phyloP scores from a whole-genome alignment of 2,888 invertebrate genomes.

The Eledone cirrhosa region DNA sequence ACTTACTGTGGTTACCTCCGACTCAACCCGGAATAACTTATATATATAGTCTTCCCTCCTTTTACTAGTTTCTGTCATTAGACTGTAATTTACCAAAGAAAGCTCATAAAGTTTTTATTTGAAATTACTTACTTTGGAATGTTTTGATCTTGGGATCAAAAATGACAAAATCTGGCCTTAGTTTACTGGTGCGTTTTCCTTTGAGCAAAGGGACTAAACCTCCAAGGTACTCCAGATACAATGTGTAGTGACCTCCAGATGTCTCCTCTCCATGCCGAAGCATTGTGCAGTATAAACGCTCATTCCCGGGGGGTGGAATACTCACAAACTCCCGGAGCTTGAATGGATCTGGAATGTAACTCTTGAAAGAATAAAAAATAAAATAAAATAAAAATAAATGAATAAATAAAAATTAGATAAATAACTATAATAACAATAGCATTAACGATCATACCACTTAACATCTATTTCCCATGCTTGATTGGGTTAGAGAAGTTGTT shows the following conservation, averaged over 20 bases:
- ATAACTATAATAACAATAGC: too few species aligned
- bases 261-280: constrained; percentile 80
- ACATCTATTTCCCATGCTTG: too few species aligned
- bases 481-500: background rate
- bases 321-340: constrained; percentile 92
- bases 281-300: constrained; percentile 96
- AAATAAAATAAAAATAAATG: background rate
- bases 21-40: too few species aligned
- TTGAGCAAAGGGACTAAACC: constrained; percentile 95
- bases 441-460: too few species aligned
- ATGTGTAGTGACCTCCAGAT: constrained; percentile 68
- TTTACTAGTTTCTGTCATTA: too few species aligned
- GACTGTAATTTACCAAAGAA: too few species aligned
- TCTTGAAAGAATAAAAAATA: constrained; percentile 71
- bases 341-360: constrained; percentile 90
- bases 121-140: constrained; percentile 43
- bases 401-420: background rate
- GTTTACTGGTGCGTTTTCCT: constrained; percentile 94
- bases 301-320: constrained; percentile 83
- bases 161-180: constrained; percentile 97
- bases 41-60: too few species aligned
- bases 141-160: constrained; percentile 68
- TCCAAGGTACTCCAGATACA: constrained; percentile 93
- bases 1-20: too few species aligned
- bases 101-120: too few species aligned